Conservation (phyloP, 92 coral and sea anemone species). For the Bergia puertoricense region DNA sequence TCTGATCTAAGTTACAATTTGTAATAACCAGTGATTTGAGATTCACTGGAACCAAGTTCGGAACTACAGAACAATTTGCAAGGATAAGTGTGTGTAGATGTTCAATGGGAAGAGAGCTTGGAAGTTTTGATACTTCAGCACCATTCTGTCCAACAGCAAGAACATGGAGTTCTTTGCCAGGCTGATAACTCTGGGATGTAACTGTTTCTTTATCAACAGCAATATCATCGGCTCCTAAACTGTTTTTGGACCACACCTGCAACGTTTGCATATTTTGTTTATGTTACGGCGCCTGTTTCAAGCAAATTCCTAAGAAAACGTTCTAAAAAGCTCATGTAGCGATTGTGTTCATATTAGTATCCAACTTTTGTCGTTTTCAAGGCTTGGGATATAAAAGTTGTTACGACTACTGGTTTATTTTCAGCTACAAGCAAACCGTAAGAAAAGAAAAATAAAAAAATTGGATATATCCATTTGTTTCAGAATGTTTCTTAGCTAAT, state of each 20-base stretch:
- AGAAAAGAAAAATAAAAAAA: too few species aligned
- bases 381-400: too few species aligned
- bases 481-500: too few species aligned
- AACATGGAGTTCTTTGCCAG: neutral
- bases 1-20: conserved; percentile 12
- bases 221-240: neutral
- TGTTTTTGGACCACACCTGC: conserved; percentile 3
- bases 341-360: too few species aligned
- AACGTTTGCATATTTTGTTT: neutral
- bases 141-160: conserved; percentile 5
- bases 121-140: neutral
- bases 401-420: too few species aligned
- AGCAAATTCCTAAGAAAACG: too few species aligned
- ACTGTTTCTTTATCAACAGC: neutral
- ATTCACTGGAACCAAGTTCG: neutral
- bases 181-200: neutral
- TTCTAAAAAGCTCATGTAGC: too few species aligned
- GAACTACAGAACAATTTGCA: conserved; percentile 6
- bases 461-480: too few species aligned
- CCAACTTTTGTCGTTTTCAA: too few species aligned
- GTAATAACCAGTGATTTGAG: conserved; percentile 6
- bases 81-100: conserved; percentile 10
- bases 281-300: too few species aligned
- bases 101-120: conserved; percentile 3
- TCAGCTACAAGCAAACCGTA: too few species aligned